Base-by-base conservation (phyloP, 1,140 invertebrate genomes). In the Drosophila prosaltans region DNA sequence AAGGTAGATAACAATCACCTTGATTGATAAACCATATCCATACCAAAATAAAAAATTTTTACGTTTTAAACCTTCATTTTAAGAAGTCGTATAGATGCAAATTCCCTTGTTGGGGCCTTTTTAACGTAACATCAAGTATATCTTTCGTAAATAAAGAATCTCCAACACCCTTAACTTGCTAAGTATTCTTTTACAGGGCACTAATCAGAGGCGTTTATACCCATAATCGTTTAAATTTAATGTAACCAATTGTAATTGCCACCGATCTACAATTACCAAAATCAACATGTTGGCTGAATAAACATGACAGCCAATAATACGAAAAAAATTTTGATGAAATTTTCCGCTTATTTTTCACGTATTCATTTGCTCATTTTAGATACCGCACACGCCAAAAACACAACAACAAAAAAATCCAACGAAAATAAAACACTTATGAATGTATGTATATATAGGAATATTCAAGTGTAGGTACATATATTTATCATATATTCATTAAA, bases 401-500 rank as follows among this genome's bases (percentile, higher is more conserved):
- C 16, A 11, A 10, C 10, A 64, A 24, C 40, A 57, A 21, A 59
- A 58, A 58, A 30, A 43, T 40, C 11, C 55, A 36, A 74, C 66
- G 67, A 36, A 6, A 36, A 36, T 36, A 51, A 51, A 6, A 48
- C 45, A 48, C 45, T 10, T 11, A 40, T 3, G 9, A 7, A 48
- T 24, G 10, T 51, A 48, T 24, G 10, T 51, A 26, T 24, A 26
- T 51, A 30, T 30, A 4, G 2, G 6, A 6, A 36, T 36, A 36
- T 36, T 1, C 32, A 4, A 26, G 45, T 10, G 9, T 2, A 51
- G 45, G 45, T 51, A 80, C 68, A 84, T 84, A 80, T 72, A 84
- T 89, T 74, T 84, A 89, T 83, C 77, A 74, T 74, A 80, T 84
- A 84, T 88, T 84, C 83, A 88, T 88, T 89, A 88, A 84, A 89